These are phyloP conservation scores for Cheilinus undulatus DNA, from an alignment of 2,113 vertebrate species.

Conservation along the genomic window DNA sequence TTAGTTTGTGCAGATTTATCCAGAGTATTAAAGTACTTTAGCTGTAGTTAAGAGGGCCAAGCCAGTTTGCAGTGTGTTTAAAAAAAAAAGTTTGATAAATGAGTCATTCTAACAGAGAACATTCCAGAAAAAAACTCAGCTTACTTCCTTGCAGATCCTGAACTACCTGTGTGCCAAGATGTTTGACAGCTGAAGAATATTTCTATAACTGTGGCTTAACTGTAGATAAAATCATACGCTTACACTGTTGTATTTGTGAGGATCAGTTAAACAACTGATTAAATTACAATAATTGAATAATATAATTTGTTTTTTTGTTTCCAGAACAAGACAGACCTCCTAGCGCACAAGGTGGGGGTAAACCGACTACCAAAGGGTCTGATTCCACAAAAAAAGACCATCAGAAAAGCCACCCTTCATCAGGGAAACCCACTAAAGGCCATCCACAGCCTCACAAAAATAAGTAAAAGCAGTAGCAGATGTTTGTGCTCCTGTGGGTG, in stretches of 20 bases:
- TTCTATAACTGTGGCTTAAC: too few species aligned
- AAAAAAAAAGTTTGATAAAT: not conserved
- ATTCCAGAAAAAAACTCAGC: not conserved
- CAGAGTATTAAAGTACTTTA: not conserved
- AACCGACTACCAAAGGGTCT: not conserved
- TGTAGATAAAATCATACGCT: too few species aligned
- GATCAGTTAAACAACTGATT: not conserved
- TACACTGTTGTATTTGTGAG: not conserved
- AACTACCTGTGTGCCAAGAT: not conserved
- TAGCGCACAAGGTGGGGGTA: not conserved
- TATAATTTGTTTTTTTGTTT: not conserved
- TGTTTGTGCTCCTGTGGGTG: not conserved
- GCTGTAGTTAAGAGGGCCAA: not conserved
- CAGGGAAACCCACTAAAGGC: constrained; percentile 2
- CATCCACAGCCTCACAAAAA: not conserved
- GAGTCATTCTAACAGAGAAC: too few species aligned
- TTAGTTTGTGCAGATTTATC: not conserved
- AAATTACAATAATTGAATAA: too few species aligned
- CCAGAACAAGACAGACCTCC: constrained; percentile 17
- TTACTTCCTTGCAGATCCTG: not conserved
- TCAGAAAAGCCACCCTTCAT: constrained; percentile 14
- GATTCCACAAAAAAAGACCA: constrained; percentile 12
- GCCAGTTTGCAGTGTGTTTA: not conserved
- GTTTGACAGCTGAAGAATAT: too few species aligned
- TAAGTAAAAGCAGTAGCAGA: not conserved